phyloP scores from a whole-genome alignment of 2,113 vertebrate species.

The Thunnus maccoyii region DNA sequence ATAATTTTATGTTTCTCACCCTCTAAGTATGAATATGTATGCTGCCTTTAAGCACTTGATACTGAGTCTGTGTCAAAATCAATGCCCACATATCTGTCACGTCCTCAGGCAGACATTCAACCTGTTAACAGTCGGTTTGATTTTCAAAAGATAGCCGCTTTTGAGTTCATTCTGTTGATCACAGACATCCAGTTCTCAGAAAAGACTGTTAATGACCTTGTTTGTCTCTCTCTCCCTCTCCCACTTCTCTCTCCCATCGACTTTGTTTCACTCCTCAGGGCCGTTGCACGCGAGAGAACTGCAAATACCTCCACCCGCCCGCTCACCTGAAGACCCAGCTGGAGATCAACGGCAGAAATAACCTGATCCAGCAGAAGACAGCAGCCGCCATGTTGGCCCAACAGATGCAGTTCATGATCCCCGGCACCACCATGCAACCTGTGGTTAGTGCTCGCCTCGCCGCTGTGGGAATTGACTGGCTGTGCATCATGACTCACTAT shows the following conservation, averaged over 20 bases:
- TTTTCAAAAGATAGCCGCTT: slow-evolving; percentile 12
- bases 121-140: slow-evolving; percentile 36
- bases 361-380: slow-evolving; percentile 99
- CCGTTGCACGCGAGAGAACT: slow-evolving; percentile 98
- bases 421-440: slow-evolving; percentile 95
- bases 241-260: not conserved
- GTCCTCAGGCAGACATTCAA: slow-evolving; percentile 37
- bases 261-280: slow-evolving; percentile 83
- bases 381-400: slow-evolving; percentile 98
- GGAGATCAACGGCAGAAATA: slow-evolving; percentile 99
- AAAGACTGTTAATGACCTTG: slow-evolving; percentile 25
- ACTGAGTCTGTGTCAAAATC: slow-evolving; percentile 33
- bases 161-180: slow-evolving; percentile 26
- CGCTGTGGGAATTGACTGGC: not conserved
- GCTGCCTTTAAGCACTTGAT: slow-evolving; percentile 51
- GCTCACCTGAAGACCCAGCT: slow-evolving; percentile 99
- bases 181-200: slow-evolving; percentile 12
- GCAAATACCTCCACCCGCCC: slow-evolving; percentile 99
- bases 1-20: slow-evolving; percentile 26
- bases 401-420: slow-evolving; percentile 99
- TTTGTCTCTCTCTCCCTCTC: slow-evolving; percentile 11
- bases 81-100: slow-evolving; percentile 39
- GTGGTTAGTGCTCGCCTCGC: slow-evolving; percentile 87
- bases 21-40: slow-evolving; percentile 56
- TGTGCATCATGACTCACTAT: not conserved